Base-by-base conservation (phyloP, 30 jellyfish, hydroid and myxozoan genomes). In the Hydractinia echinata region DNA sequence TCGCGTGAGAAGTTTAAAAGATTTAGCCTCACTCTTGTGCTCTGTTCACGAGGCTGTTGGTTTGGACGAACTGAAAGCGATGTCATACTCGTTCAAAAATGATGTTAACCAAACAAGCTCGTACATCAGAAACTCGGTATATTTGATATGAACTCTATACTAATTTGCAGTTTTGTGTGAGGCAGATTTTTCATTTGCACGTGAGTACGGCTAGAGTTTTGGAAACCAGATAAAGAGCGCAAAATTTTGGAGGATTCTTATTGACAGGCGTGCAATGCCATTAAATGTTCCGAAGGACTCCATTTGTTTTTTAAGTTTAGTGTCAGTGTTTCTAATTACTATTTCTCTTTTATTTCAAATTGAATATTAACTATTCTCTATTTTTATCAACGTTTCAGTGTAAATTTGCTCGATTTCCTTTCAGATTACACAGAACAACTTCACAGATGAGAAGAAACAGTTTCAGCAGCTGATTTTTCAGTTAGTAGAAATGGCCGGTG, bases 21-120 rank as follows among this genome's bases (percentile, higher is more conserved):
- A 54, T 8, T 19, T 50, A 51, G 85, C 85, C n/a, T 77, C 85
- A 8, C 53, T 77, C n/a, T 30, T 77, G 85, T 77, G 85, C 2
- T 55, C 85, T 20, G 77, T 77, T 10, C 85, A 77, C 60, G 85
- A 77, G 30, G 85, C 85, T 54, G 85, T 77, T 8, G 85, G 85
- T 30, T 55, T 77, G 30, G 85, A 77, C 15, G 85, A 77, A 15
- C 39, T 77, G 81, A 77, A 77, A 54, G 58, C 53, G 18, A 77
- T 77, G 79, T 77, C 81, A 48, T 55, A 66, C 10, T 6, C 74
- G 53, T 77, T 77, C 15, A 55, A 50, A 67, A 74, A 74, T 11
- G 44, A 49, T 20, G 83, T 74, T 48, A 51, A 6, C 21, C 21
- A 49, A 11, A 5, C 83, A 4, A 3, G 70, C n/a, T 5, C 68